Percentiles rank a stretch among this genome's conserved stretches.
Conservation (phyloP, 2,797 vertebrate genomes). For the Sciurus carolinensis region DNA sequence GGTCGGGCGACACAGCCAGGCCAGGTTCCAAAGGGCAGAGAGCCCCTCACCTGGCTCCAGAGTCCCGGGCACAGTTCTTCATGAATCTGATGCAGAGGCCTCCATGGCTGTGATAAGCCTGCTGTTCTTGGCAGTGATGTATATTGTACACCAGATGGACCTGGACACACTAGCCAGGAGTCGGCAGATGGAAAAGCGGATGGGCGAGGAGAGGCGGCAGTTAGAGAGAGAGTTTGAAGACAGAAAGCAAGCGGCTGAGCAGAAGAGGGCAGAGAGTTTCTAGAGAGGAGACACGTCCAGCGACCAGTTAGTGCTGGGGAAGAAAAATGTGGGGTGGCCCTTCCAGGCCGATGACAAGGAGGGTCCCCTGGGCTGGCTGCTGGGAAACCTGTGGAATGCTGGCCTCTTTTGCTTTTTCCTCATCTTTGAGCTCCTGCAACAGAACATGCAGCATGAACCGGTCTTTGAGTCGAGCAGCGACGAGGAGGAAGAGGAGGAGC, state of each 20-base stretch:
- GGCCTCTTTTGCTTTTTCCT: constrained; percentile 82
- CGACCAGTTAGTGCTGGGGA: constrained; percentile 74
- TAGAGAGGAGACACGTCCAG: constrained; percentile 71
- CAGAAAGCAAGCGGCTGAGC: constrained; percentile 72
- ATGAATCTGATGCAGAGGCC: constrained; percentile 69
- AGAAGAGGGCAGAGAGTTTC: constrained; percentile 75
- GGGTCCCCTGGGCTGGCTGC: constrained; percentile 76
- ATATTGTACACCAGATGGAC: constrained; percentile 84
- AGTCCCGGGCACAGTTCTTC: not conserved
- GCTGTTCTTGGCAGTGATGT: constrained; percentile 84
- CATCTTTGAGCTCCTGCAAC: constrained; percentile 82
- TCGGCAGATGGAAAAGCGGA: constrained; percentile 82
- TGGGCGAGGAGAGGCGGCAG: constrained; percentile 83
- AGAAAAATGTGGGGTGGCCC: constrained; percentile 55
- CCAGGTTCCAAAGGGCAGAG: constrained; percentile 14
- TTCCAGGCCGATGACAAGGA: constrained; percentile 19
- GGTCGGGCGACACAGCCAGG: not conserved
- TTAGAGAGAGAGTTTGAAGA: constrained; percentile 83
- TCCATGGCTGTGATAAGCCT: constrained; percentile 85
- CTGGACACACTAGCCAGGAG: constrained; percentile 78
- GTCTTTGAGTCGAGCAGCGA: constrained; percentile 84
- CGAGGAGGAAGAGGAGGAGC: constrained; percentile 80
- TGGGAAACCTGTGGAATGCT: constrained; percentile 80
- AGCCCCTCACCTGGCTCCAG: constrained; percentile 29
- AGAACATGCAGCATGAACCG: constrained; percentile 78